Conservation (phyloP, 2,113 vertebrate species). For the Mohoua ochrocephala region DNA sequence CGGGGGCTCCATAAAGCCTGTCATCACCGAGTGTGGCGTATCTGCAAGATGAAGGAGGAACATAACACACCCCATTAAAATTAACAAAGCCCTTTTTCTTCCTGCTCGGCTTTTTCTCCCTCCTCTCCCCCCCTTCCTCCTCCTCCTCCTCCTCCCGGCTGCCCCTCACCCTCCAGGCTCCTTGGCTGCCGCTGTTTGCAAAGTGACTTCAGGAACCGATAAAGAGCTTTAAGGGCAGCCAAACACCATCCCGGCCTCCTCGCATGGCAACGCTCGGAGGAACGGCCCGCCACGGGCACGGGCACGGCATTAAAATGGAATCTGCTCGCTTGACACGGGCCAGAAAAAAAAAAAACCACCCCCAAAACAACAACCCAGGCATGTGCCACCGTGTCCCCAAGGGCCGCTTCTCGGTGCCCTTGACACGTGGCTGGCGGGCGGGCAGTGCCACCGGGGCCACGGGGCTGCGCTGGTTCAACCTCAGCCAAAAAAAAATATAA, state of each 20-base stretch:
- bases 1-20: too few species aligned
- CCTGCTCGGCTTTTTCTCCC: too few species aligned
- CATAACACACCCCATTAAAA: too few species aligned
- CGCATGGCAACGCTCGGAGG: slow-evolving; percentile 11
- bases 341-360: too few species aligned
- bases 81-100: too few species aligned
- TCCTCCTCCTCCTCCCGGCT: neutral
- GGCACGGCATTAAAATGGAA: slow-evolving; percentile 38
- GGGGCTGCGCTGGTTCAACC: neutral
- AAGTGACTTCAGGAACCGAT: slow-evolving; percentile 14
- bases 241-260: neutral
- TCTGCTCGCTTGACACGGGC: neutral
- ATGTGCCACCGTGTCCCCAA: slow-evolving; percentile 3
- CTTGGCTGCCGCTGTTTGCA: slow-evolving; percentile 28
- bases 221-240: slow-evolving; percentile 6
- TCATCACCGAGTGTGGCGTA: too few species aligned
- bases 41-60: too few species aligned
- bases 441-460: neutral
- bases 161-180: neutral
- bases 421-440: neutral
- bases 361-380: neutral
- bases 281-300: neutral
- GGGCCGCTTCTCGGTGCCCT: neutral
- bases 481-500: neutral
- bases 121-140: too few species aligned